Percentiles rank a stretch among this genome's conserved stretches.
These are phyloP conservation scores for Phoenicopterus ruber DNA, from an alignment of 2,113 vertebrate species.

Conservation along the genomic window DNA sequence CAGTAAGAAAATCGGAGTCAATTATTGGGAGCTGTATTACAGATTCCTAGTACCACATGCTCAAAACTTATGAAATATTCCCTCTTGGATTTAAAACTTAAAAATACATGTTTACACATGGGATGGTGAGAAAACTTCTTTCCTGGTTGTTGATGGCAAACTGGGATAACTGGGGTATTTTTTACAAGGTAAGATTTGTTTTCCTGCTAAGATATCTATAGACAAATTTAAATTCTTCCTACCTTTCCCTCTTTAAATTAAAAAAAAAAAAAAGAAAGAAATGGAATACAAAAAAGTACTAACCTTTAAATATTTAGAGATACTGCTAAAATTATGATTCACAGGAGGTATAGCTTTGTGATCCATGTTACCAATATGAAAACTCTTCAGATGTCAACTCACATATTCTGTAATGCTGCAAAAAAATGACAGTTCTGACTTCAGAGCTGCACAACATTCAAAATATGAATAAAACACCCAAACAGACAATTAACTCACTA, in stretches of 20 bases:
- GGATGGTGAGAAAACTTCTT: neutral
- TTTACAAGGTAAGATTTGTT: neutral
- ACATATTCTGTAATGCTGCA: neutral
- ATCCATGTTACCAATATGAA: neutral
- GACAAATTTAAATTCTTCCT: neutral
- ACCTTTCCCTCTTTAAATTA: neutral
- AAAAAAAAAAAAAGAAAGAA: neutral
- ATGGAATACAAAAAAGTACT: rapidly evolving
- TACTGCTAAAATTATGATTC: neutral
- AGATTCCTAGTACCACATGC: neutral
- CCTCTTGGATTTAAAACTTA: neutral
- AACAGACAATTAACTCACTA: neutral
- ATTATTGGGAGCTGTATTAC: neutral
- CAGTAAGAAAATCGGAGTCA: neutral
- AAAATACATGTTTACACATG: neutral
- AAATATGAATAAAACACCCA: neutral
- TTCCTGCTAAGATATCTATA: neutral
- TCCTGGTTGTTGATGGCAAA: neutral
- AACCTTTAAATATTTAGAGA: neutral
- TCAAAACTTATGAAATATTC: neutral
- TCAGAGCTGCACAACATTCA: neutral
- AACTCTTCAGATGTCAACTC: neutral
- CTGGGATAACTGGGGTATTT: neutral
- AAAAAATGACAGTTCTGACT: neutral
- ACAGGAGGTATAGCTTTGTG: neutral